Percentiles rank a stretch among this genome's conserved stretches.
These are phyloP conservation scores for Tachysurus vachellii DNA, from an alignment of 2,113 vertebrate genomes.

Conservation along the genomic window DNA sequence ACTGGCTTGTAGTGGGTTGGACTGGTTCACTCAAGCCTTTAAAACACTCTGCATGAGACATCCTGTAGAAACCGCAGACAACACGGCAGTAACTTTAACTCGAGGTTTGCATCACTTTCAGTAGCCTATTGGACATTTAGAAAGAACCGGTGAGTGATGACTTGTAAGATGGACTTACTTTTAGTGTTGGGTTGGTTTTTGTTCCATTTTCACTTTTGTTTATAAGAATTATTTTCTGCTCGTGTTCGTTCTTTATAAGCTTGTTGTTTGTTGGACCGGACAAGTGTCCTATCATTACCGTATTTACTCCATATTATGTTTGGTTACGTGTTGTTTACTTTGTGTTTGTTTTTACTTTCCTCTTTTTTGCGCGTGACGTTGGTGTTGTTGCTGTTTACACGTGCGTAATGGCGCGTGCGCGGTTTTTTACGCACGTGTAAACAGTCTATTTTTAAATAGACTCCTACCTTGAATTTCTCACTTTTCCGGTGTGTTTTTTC, in stretches of 20 bases:
- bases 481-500: not conserved
- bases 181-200: not conserved
- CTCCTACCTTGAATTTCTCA: not conserved
- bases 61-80: conserved; percentile 56
- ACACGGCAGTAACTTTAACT: not conserved
- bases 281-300: not conserved
- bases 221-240: not conserved
- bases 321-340: not conserved
- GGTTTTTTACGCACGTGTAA: not conserved
- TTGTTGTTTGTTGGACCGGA: not conserved
- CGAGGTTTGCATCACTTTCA: conserved; percentile 49
- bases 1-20: conserved; percentile 63
- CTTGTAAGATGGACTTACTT: not conserved
- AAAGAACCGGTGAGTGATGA: conserved; percentile 38
- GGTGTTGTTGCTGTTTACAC: not conserved
- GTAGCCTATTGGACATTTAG: conserved; percentile 31
- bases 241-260: too few relatives aligned
- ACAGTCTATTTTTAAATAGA: not conserved
- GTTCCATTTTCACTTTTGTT: not conserved
- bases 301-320: not conserved
- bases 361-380: not conserved
- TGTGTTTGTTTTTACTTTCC: too few relatives aligned
- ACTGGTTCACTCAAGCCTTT: conserved; percentile 60
- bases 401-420: conserved; percentile 37
- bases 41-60: conserved; percentile 68